Percentiles rank a stretch among this genome's conserved stretches.
These are phyloP conservation scores for Hipposideros larvatus DNA, from an alignment of 2,797 vertebrate genomes.

Conservation along the genomic window DNA sequence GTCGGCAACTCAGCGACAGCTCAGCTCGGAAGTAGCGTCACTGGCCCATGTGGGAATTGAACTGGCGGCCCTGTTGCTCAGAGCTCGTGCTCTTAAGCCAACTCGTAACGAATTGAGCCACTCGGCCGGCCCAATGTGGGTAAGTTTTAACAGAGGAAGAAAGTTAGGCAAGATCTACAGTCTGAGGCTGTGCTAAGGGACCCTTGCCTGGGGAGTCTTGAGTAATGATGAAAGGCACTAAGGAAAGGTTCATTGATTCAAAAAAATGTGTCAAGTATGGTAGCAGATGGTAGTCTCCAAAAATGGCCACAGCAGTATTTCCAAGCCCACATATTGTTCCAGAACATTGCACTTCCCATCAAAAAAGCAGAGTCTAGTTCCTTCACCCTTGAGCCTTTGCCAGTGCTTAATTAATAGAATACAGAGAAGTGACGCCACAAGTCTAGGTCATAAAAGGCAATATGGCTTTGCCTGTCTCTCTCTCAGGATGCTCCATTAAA, in stretches of 20 bases:
- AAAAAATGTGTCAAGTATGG: background rate
- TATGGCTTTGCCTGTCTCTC: background rate
- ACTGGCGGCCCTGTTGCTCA: no score
- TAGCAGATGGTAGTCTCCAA: background rate
- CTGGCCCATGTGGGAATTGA: no score
- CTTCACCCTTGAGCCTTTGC: background rate
- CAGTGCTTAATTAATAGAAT: background rate
- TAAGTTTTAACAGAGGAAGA: background rate
- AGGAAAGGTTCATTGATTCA: background rate
- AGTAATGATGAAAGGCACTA: background rate
- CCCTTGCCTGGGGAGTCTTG: background rate
- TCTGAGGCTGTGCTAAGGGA: background rate
- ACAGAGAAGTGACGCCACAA: background rate
- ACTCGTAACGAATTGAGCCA: no score
- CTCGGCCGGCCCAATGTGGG: background rate
- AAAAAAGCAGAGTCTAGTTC: background rate
- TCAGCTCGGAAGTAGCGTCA: no score
- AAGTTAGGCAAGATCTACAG: background rate
- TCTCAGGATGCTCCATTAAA: background rate
- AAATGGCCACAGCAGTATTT: background rate
- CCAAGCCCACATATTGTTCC: background rate
- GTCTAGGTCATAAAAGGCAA: background rate
- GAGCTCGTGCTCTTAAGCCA: no score
- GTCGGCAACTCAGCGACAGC: no score
- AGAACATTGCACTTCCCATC: background rate